Evolutionary conservation across 2,888 invertebrate genomes (phyloP), one percentile per base, ranked within the genome.

Genomic region (Lasioglossum morio): DNA sequence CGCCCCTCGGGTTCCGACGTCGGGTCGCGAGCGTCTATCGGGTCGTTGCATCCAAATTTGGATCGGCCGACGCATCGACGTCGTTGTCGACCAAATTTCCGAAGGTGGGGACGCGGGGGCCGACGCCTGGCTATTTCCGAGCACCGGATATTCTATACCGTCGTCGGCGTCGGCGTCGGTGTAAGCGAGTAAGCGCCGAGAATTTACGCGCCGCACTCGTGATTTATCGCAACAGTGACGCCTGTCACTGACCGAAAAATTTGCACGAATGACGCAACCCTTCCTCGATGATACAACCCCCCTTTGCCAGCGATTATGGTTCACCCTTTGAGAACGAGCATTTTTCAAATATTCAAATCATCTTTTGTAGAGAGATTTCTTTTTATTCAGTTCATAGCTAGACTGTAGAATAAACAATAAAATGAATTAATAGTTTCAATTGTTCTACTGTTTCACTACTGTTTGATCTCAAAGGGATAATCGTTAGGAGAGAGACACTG

Each of bases 21-120:
- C 84, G 89, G 77, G 77, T 77, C 82, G 79, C 79, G 96, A 77
- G 92, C 92, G 87, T 88, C 79, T 48, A 73, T 72, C 94, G 93
- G 94, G 95, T 94, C 94, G 95, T 92, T 92, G 94, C 92, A 92
- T 94, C 96, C 96, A 96, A 96, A 96, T 96, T 96, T 96, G 96
- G 96, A 94, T 94, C 92, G 94, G 91, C 92, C 87, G 19, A 88
- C 88, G 90, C 94, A 95, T 95, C 95, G 93, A 93, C 95, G 95
- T 95, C 94, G 95, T 57, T 53, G 74, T 79, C 94, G 94, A 83
- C 87, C 87, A 87, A 94, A 85, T 86, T 91, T 30, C 92, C 92
- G 88, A 91, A 93, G 90, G 94, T 88, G 93, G 95, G 95, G 95
- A 92, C 95, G 95, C 66, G 66, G 66, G 34, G 66, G 30, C 66